Evolutionary conservation across 2,888 invertebrate species (phyloP).

Genomic region (Drosophila birchii): DNA sequence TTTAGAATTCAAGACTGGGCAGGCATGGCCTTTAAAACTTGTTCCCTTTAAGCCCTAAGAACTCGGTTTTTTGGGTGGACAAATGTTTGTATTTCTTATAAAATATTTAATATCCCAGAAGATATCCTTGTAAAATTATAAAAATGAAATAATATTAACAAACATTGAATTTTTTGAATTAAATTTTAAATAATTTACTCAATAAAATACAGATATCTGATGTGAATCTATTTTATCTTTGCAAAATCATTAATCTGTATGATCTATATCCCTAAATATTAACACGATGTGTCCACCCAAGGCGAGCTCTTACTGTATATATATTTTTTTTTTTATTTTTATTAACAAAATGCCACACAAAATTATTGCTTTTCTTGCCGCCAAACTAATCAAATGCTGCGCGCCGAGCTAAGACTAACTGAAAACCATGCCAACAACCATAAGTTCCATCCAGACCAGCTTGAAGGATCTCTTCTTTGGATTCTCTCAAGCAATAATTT

Average conservation of each 20-base stretch:
- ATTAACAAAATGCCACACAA: slow-evolving; percentile 62
- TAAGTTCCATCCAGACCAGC: slow-evolving; percentile 12
- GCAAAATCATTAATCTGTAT: too few species aligned
- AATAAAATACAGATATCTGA: too few species aligned
- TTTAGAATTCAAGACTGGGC: slow-evolving; percentile 8
- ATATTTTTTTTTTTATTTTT: slow-evolving; percentile 19
- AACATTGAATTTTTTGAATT: too few species aligned
- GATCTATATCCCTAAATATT: too few species aligned
- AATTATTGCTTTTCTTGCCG: slow-evolving; percentile 72
- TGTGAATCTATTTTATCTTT: too few species aligned
- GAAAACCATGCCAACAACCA: slow-evolving; percentile 11
- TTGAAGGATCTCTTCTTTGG: slow-evolving; percentile 15
- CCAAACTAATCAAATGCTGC: slow-evolving; percentile 35
- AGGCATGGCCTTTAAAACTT: slow-evolving; percentile 14
- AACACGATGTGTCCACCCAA: slow-evolving; percentile 6
- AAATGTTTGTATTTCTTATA: neutral
- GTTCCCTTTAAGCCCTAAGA: neutral
- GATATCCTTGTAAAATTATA: neutral
- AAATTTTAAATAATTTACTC: too few species aligned
- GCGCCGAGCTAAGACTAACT: slow-evolving; percentile 11
- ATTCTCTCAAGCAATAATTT: slow-evolving; percentile 71
- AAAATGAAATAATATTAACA: too few species aligned
- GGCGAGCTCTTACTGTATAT: slow-evolving; percentile 8
- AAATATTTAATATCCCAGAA: too few species aligned
- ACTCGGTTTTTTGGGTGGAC: slow-evolving; percentile 10